Percentiles rank a stretch among this genome's conserved stretches.
Conservation (phyloP, 1,140 invertebrate species). For the Zaprionus ghesquierei region DNA sequence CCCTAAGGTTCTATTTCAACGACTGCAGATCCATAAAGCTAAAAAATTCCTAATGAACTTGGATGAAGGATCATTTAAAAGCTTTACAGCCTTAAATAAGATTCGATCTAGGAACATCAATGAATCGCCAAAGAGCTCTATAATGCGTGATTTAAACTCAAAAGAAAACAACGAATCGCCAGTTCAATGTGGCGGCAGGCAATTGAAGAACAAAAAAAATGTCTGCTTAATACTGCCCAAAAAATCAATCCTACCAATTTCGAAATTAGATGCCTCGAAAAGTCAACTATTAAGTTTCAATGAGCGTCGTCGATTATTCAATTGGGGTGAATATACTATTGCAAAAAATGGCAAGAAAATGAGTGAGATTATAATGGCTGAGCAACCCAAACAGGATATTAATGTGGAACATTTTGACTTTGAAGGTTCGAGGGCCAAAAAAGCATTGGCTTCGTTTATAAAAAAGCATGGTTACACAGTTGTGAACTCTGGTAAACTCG, state of each 20-base stretch:
- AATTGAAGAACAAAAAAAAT: not conserved
- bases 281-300: not conserved
- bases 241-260: too few relatives aligned
- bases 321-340: constrained; percentile 12
- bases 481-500: not conserved
- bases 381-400: not conserved
- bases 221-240: not conserved
- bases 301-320: constrained; percentile 8
- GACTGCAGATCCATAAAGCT: not conserved
- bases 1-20: not conserved
- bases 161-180: too few relatives aligned
- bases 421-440: not conserved
- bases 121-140: too few relatives aligned
- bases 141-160: too few relatives aligned
- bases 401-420: not conserved
- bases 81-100: not conserved
- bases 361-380: constrained; percentile 10
- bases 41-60: not conserved
- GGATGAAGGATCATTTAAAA: not conserved
- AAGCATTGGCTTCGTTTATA: not conserved
- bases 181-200: not conserved
- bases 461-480: not conserved
- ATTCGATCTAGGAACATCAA: not conserved
- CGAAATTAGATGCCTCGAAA: not conserved
- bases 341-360: constrained; percentile 20